Evolutionary conservation across 2,797 vertebrate species (phyloP), one percentile per base, ranked within the genome.

Genomic region (Fratercula arctica): DNA sequence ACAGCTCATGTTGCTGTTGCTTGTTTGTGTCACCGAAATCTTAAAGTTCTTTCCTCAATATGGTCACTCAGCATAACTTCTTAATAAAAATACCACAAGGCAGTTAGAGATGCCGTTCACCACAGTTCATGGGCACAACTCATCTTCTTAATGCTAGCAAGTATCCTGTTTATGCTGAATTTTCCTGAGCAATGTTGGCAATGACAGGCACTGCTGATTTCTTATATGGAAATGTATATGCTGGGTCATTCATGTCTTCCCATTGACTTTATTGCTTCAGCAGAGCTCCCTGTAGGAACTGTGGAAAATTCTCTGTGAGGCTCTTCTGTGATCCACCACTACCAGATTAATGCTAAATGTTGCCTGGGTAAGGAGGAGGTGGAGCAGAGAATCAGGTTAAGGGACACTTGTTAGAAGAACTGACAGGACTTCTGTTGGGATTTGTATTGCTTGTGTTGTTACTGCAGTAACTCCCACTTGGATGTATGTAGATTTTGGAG

Each of bases 401-500:
- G 48, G 91, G 89, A 56, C 68, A 51, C 68, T 89, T 87, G 33
- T 66, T 70, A 82, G 67, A 41, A 93, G 81, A 89, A 60, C 66
- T 91, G 79, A 84, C 73, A 86, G 60, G 68, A 61, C 73, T 87
- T 91, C 46, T 79, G 35, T 6, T 89, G 73, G 56, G 39, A 78
- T 87, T 89, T 85, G 31, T 76, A 33, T 61, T 91, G 90, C 82
- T 91, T 5, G 28, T 88, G 90, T 92, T 93, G 50, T 94, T 85
- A 70, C 78, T 80, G 73, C 79, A 78, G 57, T 68, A 93, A 87
- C 85, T 91, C 85, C 89, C 48, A 91, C 93, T 78, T 80, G 24
- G 50, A 56, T 75, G 69, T 41, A 26, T 84, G 57, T 64, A 81
- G 75, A 85, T 86, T 89, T 84, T 91, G 53, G 76, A 95, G 79